Percentiles rank a stretch among this genome's conserved stretches.
phyloP scores from a whole-genome alignment of 2,113 vertebrate genomes.

The Tachuris rubrigastra region DNA sequence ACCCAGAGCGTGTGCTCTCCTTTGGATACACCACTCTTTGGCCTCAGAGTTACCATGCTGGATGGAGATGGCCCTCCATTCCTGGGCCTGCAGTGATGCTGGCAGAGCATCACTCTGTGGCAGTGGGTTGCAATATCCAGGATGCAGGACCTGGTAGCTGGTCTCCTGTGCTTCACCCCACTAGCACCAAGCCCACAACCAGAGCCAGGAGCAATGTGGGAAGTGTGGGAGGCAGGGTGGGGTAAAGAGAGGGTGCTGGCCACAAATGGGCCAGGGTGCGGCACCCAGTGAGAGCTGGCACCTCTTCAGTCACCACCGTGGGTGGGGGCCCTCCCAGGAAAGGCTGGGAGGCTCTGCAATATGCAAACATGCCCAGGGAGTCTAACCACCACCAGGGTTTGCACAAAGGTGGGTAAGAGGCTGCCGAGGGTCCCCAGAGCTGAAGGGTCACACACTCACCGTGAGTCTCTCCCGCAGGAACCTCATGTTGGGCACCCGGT shows the following conservation, averaged over 20 bases:
- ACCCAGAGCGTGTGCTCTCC: fast-evolving
- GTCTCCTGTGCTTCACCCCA: not conserved
- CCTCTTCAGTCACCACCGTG: conserved; percentile 12
- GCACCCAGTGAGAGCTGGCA: conserved; percentile 30
- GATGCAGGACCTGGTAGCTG: not conserved
- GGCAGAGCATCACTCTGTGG: not conserved
- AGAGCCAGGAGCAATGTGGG: not conserved
- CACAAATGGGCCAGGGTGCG: not conserved
- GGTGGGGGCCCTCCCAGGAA: conserved; percentile 28
- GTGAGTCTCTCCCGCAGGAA: conserved; percentile 94
- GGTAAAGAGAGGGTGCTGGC: not conserved
- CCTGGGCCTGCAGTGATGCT: not conserved
- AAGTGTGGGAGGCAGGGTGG: conserved; percentile 4
- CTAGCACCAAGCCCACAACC: not conserved
- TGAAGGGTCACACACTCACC: conserved; percentile 67
- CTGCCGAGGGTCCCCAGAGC: fast-evolving
- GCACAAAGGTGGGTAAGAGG: not conserved
- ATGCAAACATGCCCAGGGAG: not conserved
- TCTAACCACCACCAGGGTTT: not conserved
- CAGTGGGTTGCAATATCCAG: not conserved
- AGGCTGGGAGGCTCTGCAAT: not conserved
- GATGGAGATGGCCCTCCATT: not conserved
- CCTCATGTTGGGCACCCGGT: conserved; percentile 96
- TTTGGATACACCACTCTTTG: not conserved
- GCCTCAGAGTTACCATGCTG: fast-evolving